Evolutionary conservation across 2,797 vertebrate species (phyloP).

Genomic region (Choloepus didactylus): DNA sequence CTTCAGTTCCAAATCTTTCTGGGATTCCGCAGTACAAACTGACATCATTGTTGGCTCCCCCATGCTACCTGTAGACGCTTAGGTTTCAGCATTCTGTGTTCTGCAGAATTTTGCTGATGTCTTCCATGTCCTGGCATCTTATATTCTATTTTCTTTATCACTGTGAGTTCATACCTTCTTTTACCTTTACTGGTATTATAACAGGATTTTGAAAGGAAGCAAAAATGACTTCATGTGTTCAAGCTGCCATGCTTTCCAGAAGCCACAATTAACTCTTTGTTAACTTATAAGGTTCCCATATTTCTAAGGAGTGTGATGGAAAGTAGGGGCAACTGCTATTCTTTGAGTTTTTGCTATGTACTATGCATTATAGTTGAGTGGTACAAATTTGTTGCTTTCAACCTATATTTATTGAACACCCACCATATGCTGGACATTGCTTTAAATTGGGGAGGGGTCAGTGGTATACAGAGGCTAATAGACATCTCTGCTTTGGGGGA

Average conservation of each 20-base stretch:
- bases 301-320: neutral
- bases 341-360: neutral
- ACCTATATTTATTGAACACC: neutral
- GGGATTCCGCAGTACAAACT: neutral
- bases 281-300: neutral
- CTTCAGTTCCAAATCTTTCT: neutral
- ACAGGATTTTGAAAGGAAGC: neutral
- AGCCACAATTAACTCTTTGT: neutral
- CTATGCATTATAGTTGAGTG: neutral
- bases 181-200: neutral
- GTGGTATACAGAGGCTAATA: neutral
- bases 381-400: neutral
- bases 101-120: neutral
- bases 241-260: neutral
- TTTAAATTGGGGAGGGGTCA: neutral
- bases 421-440: neutral
- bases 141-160: neutral
- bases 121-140: neutral
- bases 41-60: no score
- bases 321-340: neutral
- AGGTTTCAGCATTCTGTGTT: neutral
- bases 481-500: neutral
- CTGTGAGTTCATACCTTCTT: neutral
- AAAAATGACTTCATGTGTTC: neutral
- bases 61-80: rapidly evolving